Percentiles rank a stretch among this genome's conserved stretches.
Conservation (phyloP, 1,140 invertebrate species). For the Plodia interpunctella region DNA sequence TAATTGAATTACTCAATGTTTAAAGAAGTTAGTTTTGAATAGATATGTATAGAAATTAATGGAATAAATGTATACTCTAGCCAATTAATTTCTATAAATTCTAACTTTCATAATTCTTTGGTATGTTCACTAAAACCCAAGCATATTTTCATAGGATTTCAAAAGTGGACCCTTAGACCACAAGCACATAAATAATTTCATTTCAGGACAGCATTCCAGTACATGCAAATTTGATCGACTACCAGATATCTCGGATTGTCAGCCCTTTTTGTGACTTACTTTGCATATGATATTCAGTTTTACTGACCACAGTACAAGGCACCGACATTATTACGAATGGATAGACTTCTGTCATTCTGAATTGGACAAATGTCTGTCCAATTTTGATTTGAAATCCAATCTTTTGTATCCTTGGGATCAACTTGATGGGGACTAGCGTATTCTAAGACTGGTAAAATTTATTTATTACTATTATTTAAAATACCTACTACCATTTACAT, state of each 20-base stretch:
- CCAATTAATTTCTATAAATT: too few relatives aligned
- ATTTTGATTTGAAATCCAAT: conserved; percentile 25
- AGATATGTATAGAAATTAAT: too few relatives aligned
- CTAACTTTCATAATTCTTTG: too few relatives aligned
- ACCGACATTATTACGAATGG: conserved; percentile 32
- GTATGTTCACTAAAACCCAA: background rate
- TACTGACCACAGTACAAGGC: conserved; percentile 27
- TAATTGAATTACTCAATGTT: background rate
- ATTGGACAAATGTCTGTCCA: conserved; percentile 23
- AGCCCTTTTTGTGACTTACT: conserved; percentile 29
- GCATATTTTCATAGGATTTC: background rate
- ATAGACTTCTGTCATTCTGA: conserved; percentile 30
- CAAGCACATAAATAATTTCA: background rate
- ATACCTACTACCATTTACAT: too few relatives aligned
- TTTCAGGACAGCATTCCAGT: conserved; percentile 27
- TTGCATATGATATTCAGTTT: conserved; percentile 30
- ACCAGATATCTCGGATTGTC: conserved; percentile 22
- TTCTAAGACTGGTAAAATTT: too few relatives aligned
- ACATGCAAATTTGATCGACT: conserved; percentile 32
- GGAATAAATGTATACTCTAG: too few relatives aligned
- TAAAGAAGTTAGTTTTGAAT: background rate
- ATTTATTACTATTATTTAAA: too few relatives aligned
- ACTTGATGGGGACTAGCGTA: conserved; percentile 33
- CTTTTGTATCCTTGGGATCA: conserved; percentile 27
- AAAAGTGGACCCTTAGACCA: too few relatives aligned